Evolutionary conservation across 2,797 vertebrate genomes (phyloP), one percentile per base, ranked within the genome.

Genomic region (Cephalopachus bancanus): DNA sequence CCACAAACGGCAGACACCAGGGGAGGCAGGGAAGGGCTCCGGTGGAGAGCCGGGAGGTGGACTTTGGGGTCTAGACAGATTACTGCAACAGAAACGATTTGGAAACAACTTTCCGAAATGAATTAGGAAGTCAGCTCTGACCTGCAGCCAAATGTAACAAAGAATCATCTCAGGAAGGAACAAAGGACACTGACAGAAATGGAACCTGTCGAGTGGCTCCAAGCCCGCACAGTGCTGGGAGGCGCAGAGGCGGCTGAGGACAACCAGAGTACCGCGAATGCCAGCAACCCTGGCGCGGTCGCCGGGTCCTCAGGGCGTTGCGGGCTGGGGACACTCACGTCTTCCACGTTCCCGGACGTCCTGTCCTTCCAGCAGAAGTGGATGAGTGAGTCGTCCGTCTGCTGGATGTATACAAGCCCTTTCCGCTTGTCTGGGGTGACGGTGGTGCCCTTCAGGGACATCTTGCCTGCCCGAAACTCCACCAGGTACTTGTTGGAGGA

Each of bases 351-450:
- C 19, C 99, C 99, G 0, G 99, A 98, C 17, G 99, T 99, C 98
- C 99, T 98, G 98, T 99, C 99, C 97, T 99, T 99, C 99, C 99
- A 99, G 98, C 99, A 99, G 98, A 99, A 99, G 98, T 99, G 99
- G 79, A 99, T 99, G 93, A 99, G 99, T 33, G 99, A 99, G 98
- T 99, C 99, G 0, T 99, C 99, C 0, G 99, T 99, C 97, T 99
- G 99, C 98, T 99, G 99, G 97, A 99, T 99, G 98, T 99, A 99
- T 83, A 99, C 99, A 0, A 98, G 98, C 72, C 99, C 99, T 98
- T 99, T 99, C 93, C 99, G 99, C 91, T 99, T 99, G 97, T 99
- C 99, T 0, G 99, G 99, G 10, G 99, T 99, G 87, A 99, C 99
- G 0, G 99, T 99, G 72, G 99, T 99, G 33, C 99, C 99, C 97